A percentile compares a stretch with the other conserved stretches of the same genome.
Evolutionary conservation across 2,888 invertebrate species (phyloP).

Genomic region (Oscheius sp.): DNA sequence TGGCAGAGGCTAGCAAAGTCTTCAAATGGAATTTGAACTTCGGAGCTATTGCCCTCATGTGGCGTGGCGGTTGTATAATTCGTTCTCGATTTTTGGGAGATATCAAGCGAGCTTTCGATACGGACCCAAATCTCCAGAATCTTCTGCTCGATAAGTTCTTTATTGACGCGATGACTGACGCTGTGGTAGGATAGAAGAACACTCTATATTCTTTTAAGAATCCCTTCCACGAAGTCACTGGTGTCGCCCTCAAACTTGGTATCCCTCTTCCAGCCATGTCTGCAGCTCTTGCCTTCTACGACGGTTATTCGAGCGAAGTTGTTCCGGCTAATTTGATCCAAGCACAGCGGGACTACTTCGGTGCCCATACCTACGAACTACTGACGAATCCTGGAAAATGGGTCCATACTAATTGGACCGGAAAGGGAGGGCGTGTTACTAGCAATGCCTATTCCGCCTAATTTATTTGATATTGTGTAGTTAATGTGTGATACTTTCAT

Average conservation of each 20-base stretch:
- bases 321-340: conserved; percentile 95
- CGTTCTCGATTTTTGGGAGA: conserved; percentile 80
- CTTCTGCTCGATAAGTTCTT: conserved; percentile 93
- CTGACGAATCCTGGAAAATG: conserved; percentile 85
- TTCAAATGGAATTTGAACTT: conserved; percentile 95
- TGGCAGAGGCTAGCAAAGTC: conserved; percentile 78
- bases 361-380: conserved; percentile 96
- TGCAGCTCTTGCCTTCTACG: conserved; percentile 94
- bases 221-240: conserved; percentile 86
- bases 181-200: conserved; percentile 75
- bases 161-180: conserved; percentile 81
- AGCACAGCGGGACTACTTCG: conserved; percentile 86
- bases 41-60: conserved; percentile 97
- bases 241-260: conserved; percentile 78
- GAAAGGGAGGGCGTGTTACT: conserved; percentile 92
- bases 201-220: conserved; percentile 69
- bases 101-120: conserved; percentile 90
- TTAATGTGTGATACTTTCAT: conserved; percentile 1
- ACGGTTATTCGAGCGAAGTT: conserved; percentile 86
- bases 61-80: conserved; percentile 83
- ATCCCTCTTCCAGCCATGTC: conserved; percentile 92
- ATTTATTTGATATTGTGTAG: background rate
- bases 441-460: conserved; percentile 88
- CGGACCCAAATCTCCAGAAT: conserved; percentile 85
- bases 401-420: conserved; percentile 97